Evolutionary conservation across 2,113 vertebrate species (phyloP), one percentile per base, ranked within the genome.

Genomic region (Silurus glanis): DNA sequence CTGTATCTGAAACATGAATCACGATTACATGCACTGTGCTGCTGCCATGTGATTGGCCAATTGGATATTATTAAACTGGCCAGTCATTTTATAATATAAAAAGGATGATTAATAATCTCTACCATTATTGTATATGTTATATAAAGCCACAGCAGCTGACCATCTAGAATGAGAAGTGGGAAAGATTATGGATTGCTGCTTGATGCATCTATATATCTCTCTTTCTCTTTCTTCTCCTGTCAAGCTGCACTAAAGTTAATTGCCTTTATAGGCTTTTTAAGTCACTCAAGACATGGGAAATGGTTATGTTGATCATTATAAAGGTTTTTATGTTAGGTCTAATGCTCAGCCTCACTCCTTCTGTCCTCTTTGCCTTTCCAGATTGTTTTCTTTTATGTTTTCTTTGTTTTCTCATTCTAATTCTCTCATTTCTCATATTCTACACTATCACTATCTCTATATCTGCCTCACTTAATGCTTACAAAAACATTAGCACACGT

Each of bases 261-360:
- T 89, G 64, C 80, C 53, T 81, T 61, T 55, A 58, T 37, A 16
- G 62, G 88, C 78, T 83, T 87, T 87, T 87, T 47, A 86, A 84
- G 75, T 85, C 82, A 84, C 85, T 83, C n/a, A 62, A 28, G 62
- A 61, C 80, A 80, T 62, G 14, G 16, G 47, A 87, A 87, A 87
- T 69, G 45, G 21, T 89, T 87, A 81, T 71, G 88, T 62, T 78
- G 85, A 83, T 89, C 58, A 79, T 85, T 79, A 85, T 89, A 62
- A 80, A 67, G 67, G 74, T 66, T 87, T 51, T 61, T 51, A 87
- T 79, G 55, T 19, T 55, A 45, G 58, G 25, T 13, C 23, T 84
- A 76, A 76, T 78, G 58, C 83, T 21, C 17, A 9, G 28, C 76
- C 59, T 17, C 21, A 71, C 83, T 28, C 75, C 76, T 59, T 37